phyloP scores from a whole-genome alignment of 2,888 invertebrate species.

The Dinocampus coccinellae region DNA sequence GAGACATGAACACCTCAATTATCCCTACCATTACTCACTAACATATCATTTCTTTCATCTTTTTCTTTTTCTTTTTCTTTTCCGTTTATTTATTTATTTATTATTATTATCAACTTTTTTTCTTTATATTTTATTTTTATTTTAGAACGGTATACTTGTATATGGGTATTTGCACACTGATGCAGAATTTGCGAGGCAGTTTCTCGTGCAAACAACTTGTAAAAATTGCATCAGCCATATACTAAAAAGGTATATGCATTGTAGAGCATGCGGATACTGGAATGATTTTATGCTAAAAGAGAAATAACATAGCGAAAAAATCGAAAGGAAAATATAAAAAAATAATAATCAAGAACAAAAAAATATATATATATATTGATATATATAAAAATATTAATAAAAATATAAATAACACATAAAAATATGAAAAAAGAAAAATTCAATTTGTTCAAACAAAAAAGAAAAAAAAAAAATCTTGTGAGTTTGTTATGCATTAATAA shows the following conservation, averaged over 20 bases:
- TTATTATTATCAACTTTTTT: constrained; percentile 22
- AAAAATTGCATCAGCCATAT: constrained; percentile 46
- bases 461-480: too few relatives aligned
- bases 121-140: constrained; percentile 25
- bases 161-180: not conserved
- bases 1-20: constrained; percentile 41
- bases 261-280: not conserved
- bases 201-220: constrained; percentile 29
- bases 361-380: too few relatives aligned
- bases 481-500: too few relatives aligned
- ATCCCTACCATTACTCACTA: constrained; percentile 38
- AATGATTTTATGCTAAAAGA: not conserved
- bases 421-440: constrained; percentile 2
- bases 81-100: not conserved
- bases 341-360: too few relatives aligned
- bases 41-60: constrained; percentile 4
- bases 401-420: too few relatives aligned
- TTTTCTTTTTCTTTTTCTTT: constrained; percentile 35
- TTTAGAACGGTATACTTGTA: not conserved
- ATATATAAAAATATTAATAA: too few relatives aligned
- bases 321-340: too few relatives aligned
- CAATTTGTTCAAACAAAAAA: too few relatives aligned
- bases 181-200: constrained; percentile 15
- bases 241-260: constrained; percentile 23
- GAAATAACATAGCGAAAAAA: not conserved